Evolutionary conservation across 2,113 vertebrate species (phyloP), one percentile per base, ranked within the genome.

Genomic region (Agapornis roseicollis): DNA sequence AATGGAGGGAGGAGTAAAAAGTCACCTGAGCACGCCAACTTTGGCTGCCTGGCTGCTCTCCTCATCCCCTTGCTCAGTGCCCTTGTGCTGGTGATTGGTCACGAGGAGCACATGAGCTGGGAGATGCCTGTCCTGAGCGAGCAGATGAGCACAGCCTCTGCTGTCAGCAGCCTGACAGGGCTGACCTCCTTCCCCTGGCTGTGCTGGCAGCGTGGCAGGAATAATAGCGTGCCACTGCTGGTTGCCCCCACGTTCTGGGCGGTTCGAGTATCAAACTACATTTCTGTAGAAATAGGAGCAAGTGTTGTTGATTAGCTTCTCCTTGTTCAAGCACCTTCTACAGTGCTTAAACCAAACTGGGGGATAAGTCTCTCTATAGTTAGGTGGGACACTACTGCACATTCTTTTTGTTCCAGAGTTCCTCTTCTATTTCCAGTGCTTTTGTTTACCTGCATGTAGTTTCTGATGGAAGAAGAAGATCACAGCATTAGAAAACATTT

Each of bases 171-270:
- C 72, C 46, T 61, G 41, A 72, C 82, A 39, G 73, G 58, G 66
- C 81, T 94, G 80, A 89, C 15, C 88, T 90, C 55, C 84, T 94
- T 76, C 60, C 44, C 88, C 77, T 81, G 83, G 41, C 85, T 25
- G 46, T 35, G 81, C 72, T 85, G 81, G 85, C 88, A 80, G 80
- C 7, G 0, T 49, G 88, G 90, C 73, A n/a, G 10, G 64, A 76
- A 69, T 63, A 33, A 55, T 20, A 47, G 70, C 6, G 0, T 66
- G 72, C 83, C 42, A 25, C 71, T 87, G 33, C 29, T 70, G 70
- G 41, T 91, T 90, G 60, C 66, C 85, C 52, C 66, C 14, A 47
- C 27, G 9, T 72, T 63, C 69, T 46, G 52, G 69, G 89, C 78
- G 42, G 60, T 44, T 79, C 46, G 27, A 55, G 13, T 72, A 50